Base-by-base conservation (phyloP, 2,113 vertebrate genomes). In the Sinosuthora webbiana region DNA sequence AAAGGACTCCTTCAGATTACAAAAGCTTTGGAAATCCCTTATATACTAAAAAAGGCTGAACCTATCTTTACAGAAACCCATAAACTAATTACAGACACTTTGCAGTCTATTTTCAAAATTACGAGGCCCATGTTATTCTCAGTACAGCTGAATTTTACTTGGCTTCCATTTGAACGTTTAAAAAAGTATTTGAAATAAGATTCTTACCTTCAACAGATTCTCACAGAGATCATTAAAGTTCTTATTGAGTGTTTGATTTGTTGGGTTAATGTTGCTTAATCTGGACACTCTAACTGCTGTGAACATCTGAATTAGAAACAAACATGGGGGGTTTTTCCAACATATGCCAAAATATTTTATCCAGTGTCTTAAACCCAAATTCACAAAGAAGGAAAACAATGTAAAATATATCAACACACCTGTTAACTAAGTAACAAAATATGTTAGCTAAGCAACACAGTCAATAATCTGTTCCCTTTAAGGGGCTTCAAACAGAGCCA, bases 161-260 rank as follows among this genome's bases (percentile, higher is more conserved):
- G 44, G 49, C 15, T 85, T 70, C 42, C 35, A 31, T 21, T 33
- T 67, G 35, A 94, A 90, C 35, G 80, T 56, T 22, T 88, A 5
- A 52, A 27, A 50, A 74, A 52, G 30, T 5, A 21, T 57, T 41
- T 55, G 28, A 65, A 85, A 50, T 28, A 35, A 28, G 24, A 19
- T 44, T 93, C 97, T 98, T 97, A 99, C 99, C 99, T 99, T 99
- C 25, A 99, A 97, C 74, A 99, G 97, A 96, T 99, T 99, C 97
- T 99, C 99, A 98, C 99, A 99, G 70, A 99, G 98, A 96, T 99
- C 99, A 93, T 98, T 99, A 82, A 99, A 99, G 94, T 98, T 99
- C 98, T 99, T 99, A 97, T 99, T 99, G 80, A 99, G 98, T 37
- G 98, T 98, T 97, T 99, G 99, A 95, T 99, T 99, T 37, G 99